Evolutionary conservation across 92 coral and sea anemone genomes (phyloP), one percentile per base, ranked within the genome.

Genomic region (Nematostella vectensis): DNA sequence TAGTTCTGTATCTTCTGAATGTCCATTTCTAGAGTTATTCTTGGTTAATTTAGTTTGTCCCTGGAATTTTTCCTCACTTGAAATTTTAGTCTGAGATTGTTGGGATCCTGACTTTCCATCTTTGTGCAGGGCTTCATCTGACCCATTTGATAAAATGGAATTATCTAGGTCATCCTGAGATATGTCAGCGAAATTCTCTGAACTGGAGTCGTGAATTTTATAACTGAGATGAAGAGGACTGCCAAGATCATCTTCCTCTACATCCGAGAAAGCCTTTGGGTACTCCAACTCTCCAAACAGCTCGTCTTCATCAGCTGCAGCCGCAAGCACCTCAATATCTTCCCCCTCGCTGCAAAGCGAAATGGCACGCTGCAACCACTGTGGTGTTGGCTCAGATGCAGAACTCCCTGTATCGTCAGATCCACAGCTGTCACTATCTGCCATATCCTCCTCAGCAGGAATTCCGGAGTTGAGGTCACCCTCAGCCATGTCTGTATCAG

Each of bases 301-400:
- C 22, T 84, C 80, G 26, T 61, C 76, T 0, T 59, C 31, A 27
- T 75, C 96, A 20, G 93, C 99, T 79, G 78, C 93, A 39, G 93
- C 81, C 8, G 99, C 99, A 42, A 93, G 69, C 3, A 71, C 63
- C 58, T 93, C 96, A 24, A 93, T 64, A 29, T 93, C 99, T 18
- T 82, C 99, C 25, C 99, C 99, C 55, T 86, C 99, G 36, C 99
- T 93, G 45, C 99, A 93, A 12, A 93, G 50, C 0, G 96, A 81
- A 47, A 93, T 93, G 27, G 99, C 99, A 59, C 99, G 50, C 23
- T 79, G 79, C 4, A 93, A 75, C 99, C 99, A 93, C 9, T 69
- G 52, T 23, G 88, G 71, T 2, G 95, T 66, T 31, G 8, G 78
- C 4, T 80, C 80, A 0, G 68, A 45, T 13, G 31, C 1, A 18